These are phyloP conservation scores for Chrysemys picta DNA, from an alignment of 2,113 vertebrate species.

Conservation along the genomic window DNA sequence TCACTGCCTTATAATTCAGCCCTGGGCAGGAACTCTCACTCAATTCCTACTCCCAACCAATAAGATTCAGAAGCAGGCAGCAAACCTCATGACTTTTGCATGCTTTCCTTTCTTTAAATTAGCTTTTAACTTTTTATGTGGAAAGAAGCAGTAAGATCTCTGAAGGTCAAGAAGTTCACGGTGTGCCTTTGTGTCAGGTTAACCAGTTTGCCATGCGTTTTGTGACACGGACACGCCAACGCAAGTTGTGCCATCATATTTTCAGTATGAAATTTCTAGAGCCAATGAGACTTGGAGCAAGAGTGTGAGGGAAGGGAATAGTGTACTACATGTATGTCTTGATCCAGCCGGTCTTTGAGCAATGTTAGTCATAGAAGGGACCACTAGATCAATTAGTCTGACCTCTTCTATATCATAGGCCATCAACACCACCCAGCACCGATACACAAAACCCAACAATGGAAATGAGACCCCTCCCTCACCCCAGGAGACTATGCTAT, in stretches of 20 bases:
- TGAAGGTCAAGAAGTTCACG: background rate
- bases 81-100: background rate
- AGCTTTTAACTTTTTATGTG: background rate
- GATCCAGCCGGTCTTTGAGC: background rate
- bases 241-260: background rate
- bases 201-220: slow-evolving; percentile 4
- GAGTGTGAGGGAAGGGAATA: background rate
- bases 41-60: background rate
- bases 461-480: too few relatives aligned
- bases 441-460: too few relatives aligned
- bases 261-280: background rate
- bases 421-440: too few relatives aligned
- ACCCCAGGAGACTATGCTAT: too few relatives aligned
- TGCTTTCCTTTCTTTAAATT: background rate
- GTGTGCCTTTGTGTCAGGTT: background rate
- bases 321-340: background rate
- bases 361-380: background rate
- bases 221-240: background rate
- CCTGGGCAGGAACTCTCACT: background rate
- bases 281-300: accelerated
- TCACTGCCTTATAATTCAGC: background rate
- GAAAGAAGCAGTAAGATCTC: background rate
- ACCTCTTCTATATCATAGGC: too few relatives aligned
- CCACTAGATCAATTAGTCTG: too few relatives aligned
- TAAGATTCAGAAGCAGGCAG: background rate